Base-by-base conservation (phyloP, 1,140 invertebrate species). In the Drosophila gunungcola region DNA sequence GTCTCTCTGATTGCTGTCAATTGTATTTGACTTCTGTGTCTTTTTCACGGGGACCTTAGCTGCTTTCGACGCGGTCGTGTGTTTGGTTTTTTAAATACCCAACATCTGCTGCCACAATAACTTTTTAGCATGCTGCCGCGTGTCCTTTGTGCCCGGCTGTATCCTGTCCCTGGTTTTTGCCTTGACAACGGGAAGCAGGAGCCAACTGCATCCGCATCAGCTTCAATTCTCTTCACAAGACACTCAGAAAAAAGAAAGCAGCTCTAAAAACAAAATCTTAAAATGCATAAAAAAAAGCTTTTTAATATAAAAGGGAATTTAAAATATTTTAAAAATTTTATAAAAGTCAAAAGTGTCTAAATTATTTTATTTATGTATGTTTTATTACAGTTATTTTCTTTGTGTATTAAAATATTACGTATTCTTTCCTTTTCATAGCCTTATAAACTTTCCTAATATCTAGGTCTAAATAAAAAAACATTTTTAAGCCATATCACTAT, bases 1-100 rank as follows among this genome's bases (percentile, higher is more conserved):
- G n/a, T 46, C 34, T 39, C 75, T 64, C 79, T 91, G 89, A 91
- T 91, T 91, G 89, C 89, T 80, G 80, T 75, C 89, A 82, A 91
- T 91, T 91, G 89, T 91, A 88, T 91, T 90, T 88, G 83, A 88
- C 79, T 86, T 79, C 53, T 62, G 58, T 3, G 1, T 48, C 3
- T 58, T 67, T 58, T 65, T 36, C 7, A 39, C 32, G 38, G 13
- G 38, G 16, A 21, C 27, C 41, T 39, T 45, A 36, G 41, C 51
- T 70, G 48, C 29, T 27, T 21, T 13, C 39, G 42, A 10, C 3
- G 38, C 45, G 42, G 36, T 78, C 39, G 46, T 45, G 11, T 52
- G 56, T 72, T 82, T 69, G 70, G 39, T 52, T 76, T 58, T 58
- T 73, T 73, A 82, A 83, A 79, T 79, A 54, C 72, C 61, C 63